Percentiles rank a stretch among this genome's conserved stretches.
phyloP scores from a whole-genome alignment of 2,888 invertebrate genomes.

The Criorhina ranunculi region DNA sequence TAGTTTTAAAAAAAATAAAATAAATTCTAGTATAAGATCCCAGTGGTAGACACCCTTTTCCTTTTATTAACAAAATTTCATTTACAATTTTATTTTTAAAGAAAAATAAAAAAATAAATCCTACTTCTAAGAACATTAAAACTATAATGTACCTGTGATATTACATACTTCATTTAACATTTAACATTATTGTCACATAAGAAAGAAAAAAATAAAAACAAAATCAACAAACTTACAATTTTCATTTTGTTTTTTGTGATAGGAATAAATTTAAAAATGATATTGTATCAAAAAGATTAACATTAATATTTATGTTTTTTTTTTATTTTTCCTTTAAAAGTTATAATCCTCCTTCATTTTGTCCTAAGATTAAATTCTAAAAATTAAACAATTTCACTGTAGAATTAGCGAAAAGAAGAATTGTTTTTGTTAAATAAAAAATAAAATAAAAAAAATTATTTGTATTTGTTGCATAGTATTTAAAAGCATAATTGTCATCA shows the following conservation, averaged over 20 bases:
- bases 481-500: conserved; percentile 60
- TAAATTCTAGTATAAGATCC: conserved; percentile 74
- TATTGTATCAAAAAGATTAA: conserved; percentile 8
- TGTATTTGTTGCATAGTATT: conserved; percentile 76
- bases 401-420: conserved; percentile 35
- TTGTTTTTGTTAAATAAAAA: conserved; percentile 63
- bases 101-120: conserved; percentile 43
- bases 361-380: conserved; percentile 28
- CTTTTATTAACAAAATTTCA: conserved; percentile 48
- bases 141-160: conserved; percentile 84
- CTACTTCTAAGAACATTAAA: conserved; percentile 78
- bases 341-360: conserved; percentile 9
- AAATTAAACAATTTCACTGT: conserved; percentile 38
- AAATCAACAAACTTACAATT: conserved; percentile 35
- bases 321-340: conserved; percentile 1
- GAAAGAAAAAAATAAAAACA: conserved; percentile 2
- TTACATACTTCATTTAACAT: conserved; percentile 80
- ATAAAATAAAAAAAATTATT: conserved; percentile 52
- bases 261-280: conserved; percentile 25
- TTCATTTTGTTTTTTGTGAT: conserved; percentile 53
- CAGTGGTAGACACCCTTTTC: conserved; percentile 76
- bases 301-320: conserved; percentile 55
- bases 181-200: conserved; percentile 67
- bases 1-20: conserved; percentile 62
- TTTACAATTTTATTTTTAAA: conserved; percentile 27